These are phyloP conservation scores for Lanius collurio DNA, from an alignment of 2,113 vertebrate species.

Conservation along the genomic window DNA sequence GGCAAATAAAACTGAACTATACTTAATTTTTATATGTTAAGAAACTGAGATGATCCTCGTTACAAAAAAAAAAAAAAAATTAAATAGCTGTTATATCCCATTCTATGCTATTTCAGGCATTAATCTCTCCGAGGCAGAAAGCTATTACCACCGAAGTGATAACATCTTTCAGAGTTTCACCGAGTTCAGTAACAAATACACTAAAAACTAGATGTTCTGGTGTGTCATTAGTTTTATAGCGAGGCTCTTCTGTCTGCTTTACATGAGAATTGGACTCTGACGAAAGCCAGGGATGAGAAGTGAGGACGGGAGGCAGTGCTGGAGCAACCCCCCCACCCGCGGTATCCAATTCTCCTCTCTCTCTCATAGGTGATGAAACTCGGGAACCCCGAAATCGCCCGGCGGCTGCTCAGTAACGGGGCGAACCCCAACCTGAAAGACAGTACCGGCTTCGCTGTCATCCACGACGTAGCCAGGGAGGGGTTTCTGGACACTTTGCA, in stretches of 20 bases:
- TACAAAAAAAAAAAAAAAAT: background rate
- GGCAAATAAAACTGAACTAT: background rate
- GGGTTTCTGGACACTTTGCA: conserved; percentile 86
- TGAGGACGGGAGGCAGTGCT: background rate
- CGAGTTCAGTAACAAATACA: background rate
- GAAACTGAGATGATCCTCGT: background rate
- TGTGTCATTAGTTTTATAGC: background rate
- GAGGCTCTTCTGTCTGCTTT: background rate
- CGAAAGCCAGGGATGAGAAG: background rate
- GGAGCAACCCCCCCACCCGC: background rate
- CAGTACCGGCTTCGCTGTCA: conserved; percentile 81
- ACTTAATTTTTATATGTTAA: background rate
- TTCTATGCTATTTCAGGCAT: background rate
- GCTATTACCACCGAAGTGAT: background rate
- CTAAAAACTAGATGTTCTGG: background rate
- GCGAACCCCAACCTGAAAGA: conserved; percentile 85
- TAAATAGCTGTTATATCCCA: background rate
- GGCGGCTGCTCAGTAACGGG: conserved; percentile 74
- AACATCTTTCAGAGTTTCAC: background rate
- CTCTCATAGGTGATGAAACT: conserved; percentile 84
- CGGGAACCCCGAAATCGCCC: conserved; percentile 78
- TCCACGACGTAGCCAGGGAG: conserved; percentile 89
- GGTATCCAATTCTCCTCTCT: background rate
- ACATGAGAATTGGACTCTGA: background rate
- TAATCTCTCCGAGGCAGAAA: background rate